Conservation (phyloP, 2,797 vertebrate genomes). For the Protosalanx chinensis region DNA sequence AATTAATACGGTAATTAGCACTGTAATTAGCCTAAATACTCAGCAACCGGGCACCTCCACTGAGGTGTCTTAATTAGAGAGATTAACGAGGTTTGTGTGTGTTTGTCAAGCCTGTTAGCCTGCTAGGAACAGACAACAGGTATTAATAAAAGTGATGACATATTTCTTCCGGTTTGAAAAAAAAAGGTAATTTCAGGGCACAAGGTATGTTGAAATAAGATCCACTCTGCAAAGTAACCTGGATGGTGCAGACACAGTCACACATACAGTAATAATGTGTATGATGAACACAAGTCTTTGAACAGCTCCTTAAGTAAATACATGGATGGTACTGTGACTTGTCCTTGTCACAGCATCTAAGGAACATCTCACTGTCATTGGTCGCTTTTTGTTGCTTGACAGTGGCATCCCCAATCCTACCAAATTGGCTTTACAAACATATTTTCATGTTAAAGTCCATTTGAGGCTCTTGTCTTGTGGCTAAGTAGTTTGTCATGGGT, state of each 20-base stretch:
- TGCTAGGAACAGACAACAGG: conserved; percentile 12
- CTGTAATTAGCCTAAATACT: conserved; percentile 47
- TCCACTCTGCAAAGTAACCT: background rate
- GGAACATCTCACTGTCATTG: too few species aligned
- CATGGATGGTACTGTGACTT: background rate
- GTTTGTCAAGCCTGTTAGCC: conserved; percentile 20
- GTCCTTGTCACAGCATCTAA: too few species aligned
- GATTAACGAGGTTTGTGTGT: conserved; percentile 28
- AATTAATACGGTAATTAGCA: conserved; percentile 50
- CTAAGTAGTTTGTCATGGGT: background rate
- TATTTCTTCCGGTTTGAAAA: background rate
- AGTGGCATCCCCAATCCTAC: background rate
- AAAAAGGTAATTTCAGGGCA: background rate
- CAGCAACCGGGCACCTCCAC: conserved; percentile 29
- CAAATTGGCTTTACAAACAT: background rate
- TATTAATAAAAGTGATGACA: conserved; percentile 12
- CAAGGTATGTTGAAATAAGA: background rate
- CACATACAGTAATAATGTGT: background rate
- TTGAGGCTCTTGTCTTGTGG: background rate
- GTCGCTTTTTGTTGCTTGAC: background rate
- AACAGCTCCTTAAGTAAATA: background rate
- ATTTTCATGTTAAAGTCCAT: background rate
- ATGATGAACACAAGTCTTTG: background rate
- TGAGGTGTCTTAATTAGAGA: conserved; percentile 45
- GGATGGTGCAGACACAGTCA: background rate